A percentile compares a stretch with the other conserved stretches of the same genome.
These are phyloP conservation scores for Lampris incognitus DNA, from an alignment of 2,113 vertebrate species.

Conservation along the genomic window DNA sequence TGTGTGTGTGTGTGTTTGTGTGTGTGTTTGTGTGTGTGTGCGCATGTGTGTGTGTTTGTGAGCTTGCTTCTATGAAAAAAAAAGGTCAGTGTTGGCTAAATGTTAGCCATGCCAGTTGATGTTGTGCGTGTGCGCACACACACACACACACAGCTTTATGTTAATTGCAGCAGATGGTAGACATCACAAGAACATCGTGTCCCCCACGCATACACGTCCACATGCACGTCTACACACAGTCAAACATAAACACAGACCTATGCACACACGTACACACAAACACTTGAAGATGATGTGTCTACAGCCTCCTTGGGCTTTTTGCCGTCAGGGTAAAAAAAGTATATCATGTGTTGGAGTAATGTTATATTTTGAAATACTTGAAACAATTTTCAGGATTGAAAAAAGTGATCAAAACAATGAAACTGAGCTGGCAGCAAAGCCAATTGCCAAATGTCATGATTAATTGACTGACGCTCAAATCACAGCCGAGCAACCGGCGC, in stretches of 20 bases:
- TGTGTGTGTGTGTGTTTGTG: slow-evolving; percentile 35
- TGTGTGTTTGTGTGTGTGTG: slow-evolving; percentile 21
- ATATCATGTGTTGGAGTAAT: background rate
- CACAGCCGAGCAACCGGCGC: no score
- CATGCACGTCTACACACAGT: slow-evolving; percentile 8
- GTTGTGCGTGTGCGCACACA: slow-evolving; percentile 8
- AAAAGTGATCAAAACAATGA: no score
- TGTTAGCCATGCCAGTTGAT: slow-evolving; percentile 46
- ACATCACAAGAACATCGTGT: slow-evolving; percentile 20
- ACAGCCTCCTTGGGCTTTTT: background rate
- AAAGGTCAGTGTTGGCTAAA: slow-evolving; percentile 71
- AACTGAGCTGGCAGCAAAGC: no score
- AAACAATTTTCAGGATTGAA: no score
- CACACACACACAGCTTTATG: slow-evolving; percentile 9
- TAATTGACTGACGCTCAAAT: no score
- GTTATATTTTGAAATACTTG: no score
- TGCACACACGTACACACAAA: slow-evolving; percentile 34
- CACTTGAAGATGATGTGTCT: background rate
- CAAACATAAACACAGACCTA: background rate
- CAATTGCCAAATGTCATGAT: no score
- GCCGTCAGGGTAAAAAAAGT: background rate
- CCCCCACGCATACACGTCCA: slow-evolving; percentile 24
- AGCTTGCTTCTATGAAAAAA: slow-evolving; percentile 32
- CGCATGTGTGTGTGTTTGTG: slow-evolving; percentile 23
- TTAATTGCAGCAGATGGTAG: slow-evolving; percentile 60